Conservation (phyloP, 1,140 invertebrate species). For the Zeugodacus cucurbitae region DNA sequence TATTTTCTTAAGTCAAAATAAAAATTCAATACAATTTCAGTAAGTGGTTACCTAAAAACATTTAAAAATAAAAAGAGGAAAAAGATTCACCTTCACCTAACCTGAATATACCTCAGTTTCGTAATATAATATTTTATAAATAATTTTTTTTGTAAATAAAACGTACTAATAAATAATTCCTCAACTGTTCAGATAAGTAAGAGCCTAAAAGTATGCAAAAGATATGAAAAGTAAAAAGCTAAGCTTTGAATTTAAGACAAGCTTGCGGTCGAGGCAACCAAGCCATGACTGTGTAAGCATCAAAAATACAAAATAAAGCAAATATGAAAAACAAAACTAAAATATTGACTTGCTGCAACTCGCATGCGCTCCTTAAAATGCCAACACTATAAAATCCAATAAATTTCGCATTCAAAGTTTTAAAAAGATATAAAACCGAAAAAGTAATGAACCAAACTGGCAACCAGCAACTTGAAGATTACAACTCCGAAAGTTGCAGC, state of each 20-base stretch:
- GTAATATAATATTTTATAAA: no score
- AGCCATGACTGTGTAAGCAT: neutral
- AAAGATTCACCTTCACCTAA: no score
- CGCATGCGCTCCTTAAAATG: neutral
- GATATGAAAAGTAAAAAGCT: neutral
- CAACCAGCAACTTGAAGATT: neutral
- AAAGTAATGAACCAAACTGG: neutral
- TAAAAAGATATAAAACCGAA: neutral
- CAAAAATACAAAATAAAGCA: neutral
- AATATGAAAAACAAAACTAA: no score
- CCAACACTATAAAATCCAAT: neutral
- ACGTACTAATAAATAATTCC: neutral
- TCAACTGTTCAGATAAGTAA: neutral
- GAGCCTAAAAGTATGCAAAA: neutral
- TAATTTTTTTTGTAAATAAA: no score
- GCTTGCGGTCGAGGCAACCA: neutral
- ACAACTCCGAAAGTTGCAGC: neutral
- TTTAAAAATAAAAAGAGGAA: no score
- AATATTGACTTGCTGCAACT: neutral
- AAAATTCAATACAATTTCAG: neutral
- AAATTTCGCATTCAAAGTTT: neutral
- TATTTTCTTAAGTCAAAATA: no score
- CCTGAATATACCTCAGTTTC: no score
- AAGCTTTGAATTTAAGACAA: neutral
- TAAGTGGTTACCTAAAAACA: neutral